Evolutionary conservation across 2,797 vertebrate species (phyloP).

Genomic region (Chaetophractus vellerosus): DNA sequence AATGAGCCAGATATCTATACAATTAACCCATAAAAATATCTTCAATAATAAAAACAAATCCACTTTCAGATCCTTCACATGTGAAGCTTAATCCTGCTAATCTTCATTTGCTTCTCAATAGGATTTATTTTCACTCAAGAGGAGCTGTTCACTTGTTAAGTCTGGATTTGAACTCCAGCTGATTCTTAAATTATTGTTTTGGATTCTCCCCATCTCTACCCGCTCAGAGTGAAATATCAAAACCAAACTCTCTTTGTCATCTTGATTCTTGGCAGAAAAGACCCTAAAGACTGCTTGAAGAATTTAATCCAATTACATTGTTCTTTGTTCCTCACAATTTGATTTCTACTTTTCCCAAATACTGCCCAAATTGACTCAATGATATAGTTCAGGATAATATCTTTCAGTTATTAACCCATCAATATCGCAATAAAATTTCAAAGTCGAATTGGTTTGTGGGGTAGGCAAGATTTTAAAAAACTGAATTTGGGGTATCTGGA

Average conservation of each 20-base stretch:
- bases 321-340: background rate
- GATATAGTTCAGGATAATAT: background rate
- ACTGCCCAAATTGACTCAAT: background rate
- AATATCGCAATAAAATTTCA: background rate
- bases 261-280: background rate
- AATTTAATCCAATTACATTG: background rate
- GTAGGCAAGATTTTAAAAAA: background rate
- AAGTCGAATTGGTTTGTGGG: background rate
- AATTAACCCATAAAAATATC: conserved; percentile 76
- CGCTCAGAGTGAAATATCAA: conserved; percentile 54
- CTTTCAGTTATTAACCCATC: conserved; percentile 6
- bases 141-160: conserved; percentile 71
- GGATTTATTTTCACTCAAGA: conserved; percentile 78
- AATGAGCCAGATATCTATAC: conserved; percentile 63
- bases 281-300: background rate
- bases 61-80: conserved; percentile 76
- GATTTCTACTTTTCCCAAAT: conserved; percentile 31
- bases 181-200: conserved; percentile 66
- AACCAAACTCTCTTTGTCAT: conserved; percentile 49
- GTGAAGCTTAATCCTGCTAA: conserved; percentile 81
- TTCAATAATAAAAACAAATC: conserved; percentile 76
- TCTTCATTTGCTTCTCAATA: conserved; percentile 77
- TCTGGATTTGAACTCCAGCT: conserved; percentile 71
- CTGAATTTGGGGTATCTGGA: background rate
- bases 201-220: background rate